Conservation (phyloP, 2,888 invertebrate species). For the Himalopsyche japonica region DNA sequence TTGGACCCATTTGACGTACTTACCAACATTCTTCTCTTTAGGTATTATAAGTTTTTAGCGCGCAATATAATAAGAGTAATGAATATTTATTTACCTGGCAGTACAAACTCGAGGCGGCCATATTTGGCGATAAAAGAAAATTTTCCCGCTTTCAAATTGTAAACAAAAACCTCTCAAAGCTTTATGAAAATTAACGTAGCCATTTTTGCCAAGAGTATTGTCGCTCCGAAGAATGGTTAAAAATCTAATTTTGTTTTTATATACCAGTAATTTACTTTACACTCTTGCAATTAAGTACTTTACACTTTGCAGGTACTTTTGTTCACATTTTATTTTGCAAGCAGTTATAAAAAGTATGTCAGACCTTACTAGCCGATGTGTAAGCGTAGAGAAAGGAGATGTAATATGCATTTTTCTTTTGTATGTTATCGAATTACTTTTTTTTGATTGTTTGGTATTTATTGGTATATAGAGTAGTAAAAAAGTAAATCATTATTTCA, state of each 20-base stretch:
- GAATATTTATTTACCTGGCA: background rate
- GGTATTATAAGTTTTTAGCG: background rate
- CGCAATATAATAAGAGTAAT: background rate
- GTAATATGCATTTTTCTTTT: too few species aligned
- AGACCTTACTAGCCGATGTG: too few species aligned
- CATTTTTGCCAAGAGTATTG: background rate
- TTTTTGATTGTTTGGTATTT: too few species aligned
- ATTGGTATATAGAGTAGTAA: too few species aligned
- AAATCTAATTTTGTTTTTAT: background rate
- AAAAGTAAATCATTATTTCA: too few species aligned
- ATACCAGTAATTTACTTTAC: background rate
- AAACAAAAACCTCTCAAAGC: constrained; percentile 1
- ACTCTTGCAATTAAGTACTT: too few species aligned
- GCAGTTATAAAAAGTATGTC: too few species aligned
- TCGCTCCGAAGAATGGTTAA: background rate
- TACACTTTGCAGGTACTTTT: too few species aligned
- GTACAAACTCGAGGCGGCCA: background rate
- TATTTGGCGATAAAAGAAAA: constrained; percentile 1
- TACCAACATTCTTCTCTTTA: background rate
- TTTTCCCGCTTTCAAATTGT: background rate
- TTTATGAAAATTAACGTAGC: background rate
- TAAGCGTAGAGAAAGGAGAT: too few species aligned
- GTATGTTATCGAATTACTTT: too few species aligned
- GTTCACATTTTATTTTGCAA: too few species aligned
- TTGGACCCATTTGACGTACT: background rate